Base-by-base conservation (phyloP, 2,888 invertebrate species). In the Oscheius sp. region DNA sequence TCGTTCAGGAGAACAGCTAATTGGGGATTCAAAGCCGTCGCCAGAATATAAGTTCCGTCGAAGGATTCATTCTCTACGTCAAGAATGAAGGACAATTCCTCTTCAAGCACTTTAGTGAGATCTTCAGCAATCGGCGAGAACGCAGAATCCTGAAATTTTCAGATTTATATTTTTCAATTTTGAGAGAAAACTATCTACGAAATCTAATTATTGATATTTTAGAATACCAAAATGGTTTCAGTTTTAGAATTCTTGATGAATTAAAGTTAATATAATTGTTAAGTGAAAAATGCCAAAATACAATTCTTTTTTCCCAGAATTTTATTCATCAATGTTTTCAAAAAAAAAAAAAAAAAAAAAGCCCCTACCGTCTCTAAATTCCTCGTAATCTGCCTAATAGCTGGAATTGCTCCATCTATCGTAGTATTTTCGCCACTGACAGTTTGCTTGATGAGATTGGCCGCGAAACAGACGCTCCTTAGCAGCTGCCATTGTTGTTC, bases 21-120 rank as follows among this genome's bases (percentile, higher is more conserved):
- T 47, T 83, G 81, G 2, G 81, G 82, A 69, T 82, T 83, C 32
- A 83, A 68, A 8, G 82, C 80, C 6, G 83, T 83, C 1, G 83
- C 78, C 26, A 45, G 41, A 5, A 74, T 57, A 64, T 67, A 77
- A 2, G 68, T 68, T 33, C 71, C 36, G 47, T 74, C 74, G 33
- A 82, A 81, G 28, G 73, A 61, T 17, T 67, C 73, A 36, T 59
- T 47, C 2, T 74, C 38, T 4, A 69, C 62, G 61, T 79, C 72
- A 22, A 72, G 62, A 33, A 80, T 75, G 47, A 68, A 69, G 1
- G 63, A 66, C 47, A 75, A 17, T 6, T 71, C 56, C 8, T 47
- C 45, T 17, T 64, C 65, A 20, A 77, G 28, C 6, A 70, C 33
- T 6, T 51, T 24, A 2, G 63, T 50, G 12, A 62, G 33, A 6